Base-by-base conservation (phyloP, 2,888 invertebrate species). In the Orthosia incerta region DNA sequence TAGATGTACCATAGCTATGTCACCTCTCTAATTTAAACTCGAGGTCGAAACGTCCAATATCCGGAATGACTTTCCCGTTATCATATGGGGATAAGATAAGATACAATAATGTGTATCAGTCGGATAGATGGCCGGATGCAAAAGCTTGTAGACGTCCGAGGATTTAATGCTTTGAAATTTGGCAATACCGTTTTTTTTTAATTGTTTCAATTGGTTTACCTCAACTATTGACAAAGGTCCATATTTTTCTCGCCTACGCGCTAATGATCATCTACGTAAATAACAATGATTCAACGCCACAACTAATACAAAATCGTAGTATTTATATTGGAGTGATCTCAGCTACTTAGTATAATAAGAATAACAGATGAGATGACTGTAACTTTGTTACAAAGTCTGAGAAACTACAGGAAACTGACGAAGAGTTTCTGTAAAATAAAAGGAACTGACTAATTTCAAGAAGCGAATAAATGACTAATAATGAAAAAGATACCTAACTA, bases 251-350 rank as follows among this genome's bases (percentile, higher is more conserved):
- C 71, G 61, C 83, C 83, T 66, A 85, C 86, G 74, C 67, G 3
- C 18, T 65, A 50, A 74, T 71, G 76, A 76, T 85, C 86, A 87
- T 77, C 79, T 73, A 79, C 77, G 20, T 74, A 82, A 86, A 85
- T 87, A 87, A 78, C 51, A 82, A 82, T 85, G 87, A 86, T 84
- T 79, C 78, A 84, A 78, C 60, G 31, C 20, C 11, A 60, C 45
- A 64, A 61, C 20, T 57, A 67, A 74, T 75, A 61, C 39, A 64
- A 76, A 85, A 80, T 73, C 65, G 48, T 67, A 64, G 59, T 79
- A 75, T 83, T 72, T 61, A 70, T 66, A 79, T 71, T 60, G 50
- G 60, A 72, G 62, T 86, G 83, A 85, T 74, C 72, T 85, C 82
- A 86, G 69, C 59, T 63, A 59, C 75, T 74, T 71, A 56, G 20